These are phyloP conservation scores for Leptinotarsa defecta DNA, from an alignment of 1,140 invertebrate genomes.

Conservation along the genomic window DNA sequence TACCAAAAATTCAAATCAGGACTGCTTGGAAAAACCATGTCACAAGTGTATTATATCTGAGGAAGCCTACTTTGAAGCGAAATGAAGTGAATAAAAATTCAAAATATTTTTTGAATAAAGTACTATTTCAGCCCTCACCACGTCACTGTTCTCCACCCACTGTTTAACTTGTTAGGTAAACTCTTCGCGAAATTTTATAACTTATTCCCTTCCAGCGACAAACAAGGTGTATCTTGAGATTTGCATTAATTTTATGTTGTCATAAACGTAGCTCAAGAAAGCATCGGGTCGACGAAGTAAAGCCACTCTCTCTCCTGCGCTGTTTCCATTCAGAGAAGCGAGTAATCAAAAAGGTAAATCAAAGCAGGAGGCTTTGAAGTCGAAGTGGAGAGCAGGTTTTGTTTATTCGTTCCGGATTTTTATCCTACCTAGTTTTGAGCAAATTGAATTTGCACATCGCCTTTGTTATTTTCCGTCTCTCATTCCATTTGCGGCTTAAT, in stretches of 20 bases:
- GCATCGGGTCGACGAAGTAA: conserved; percentile 25
- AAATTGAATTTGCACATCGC: conserved; percentile 43
- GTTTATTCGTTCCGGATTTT: conserved; percentile 38
- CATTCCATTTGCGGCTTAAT: conserved; percentile 44
- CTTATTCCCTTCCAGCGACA: conserved; percentile 46
- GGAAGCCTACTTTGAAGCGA: too few species aligned
- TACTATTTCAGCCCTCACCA: not conserved
- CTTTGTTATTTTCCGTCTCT: conserved; percentile 41
- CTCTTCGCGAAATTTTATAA: conserved; percentile 48
- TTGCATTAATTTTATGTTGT: conserved; percentile 53
- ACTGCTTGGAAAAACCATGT: too few species aligned
- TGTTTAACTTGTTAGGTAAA: conserved; percentile 48
- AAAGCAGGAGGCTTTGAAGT: conserved; percentile 31
- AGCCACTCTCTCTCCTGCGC: conserved; percentile 22
- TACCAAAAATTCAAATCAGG: too few species aligned
- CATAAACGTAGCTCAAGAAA: conserved; percentile 49
- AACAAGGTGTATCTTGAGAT: conserved; percentile 53
- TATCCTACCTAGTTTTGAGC: conserved; percentile 40
- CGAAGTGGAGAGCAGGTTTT: conserved; percentile 28
- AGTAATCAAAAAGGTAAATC: conserved; percentile 35
- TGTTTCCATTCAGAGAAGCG: conserved; percentile 21
- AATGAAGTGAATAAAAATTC: too few species aligned
- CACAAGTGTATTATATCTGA: too few species aligned
- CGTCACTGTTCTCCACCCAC: not conserved
- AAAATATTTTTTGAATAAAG: too few species aligned